Evolutionary conservation across 2,113 vertebrate species (phyloP).

Genomic region (Carassius gibelio): DNA sequence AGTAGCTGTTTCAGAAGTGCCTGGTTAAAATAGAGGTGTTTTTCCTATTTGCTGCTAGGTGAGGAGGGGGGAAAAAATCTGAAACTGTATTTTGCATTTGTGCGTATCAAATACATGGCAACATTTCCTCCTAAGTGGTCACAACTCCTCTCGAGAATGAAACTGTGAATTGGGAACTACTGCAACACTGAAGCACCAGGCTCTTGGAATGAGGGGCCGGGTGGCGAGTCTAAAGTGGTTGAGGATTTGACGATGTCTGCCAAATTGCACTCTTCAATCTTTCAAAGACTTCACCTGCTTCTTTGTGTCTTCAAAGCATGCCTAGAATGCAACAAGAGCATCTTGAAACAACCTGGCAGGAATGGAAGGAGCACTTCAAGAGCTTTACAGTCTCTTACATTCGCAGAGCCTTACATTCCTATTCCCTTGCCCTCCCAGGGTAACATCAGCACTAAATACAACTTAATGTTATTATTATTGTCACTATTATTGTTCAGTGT

Average conservation of each 20-base stretch:
- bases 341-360: background rate
- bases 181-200: background rate
- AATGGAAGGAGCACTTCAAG: background rate
- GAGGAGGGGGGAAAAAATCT: too few relatives aligned
- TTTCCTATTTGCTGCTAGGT: too few relatives aligned
- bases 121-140: background rate
- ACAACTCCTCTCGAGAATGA: background rate
- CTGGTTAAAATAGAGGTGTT: too few relatives aligned
- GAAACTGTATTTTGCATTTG: background rate
- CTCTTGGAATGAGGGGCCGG: slow-evolving; percentile 1
- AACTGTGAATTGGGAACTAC: slow-evolving; percentile 11
- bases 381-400: background rate
- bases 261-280: slow-evolving; percentile 38
- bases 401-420: background rate
- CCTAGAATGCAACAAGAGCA: slow-evolving; percentile 1
- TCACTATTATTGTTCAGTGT: too few relatives aligned
- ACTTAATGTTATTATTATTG: background rate
- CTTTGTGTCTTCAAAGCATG: slow-evolving; percentile 35
- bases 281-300: slow-evolving; percentile 35
- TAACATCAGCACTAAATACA: background rate
- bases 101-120: background rate
- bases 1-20: background rate
- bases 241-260: background rate
- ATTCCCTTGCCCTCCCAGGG: background rate
- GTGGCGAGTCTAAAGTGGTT: slow-evolving; percentile 15